Evolutionary conservation across 2,797 vertebrate genomes (phyloP).

Genomic region (Dicrostonyx torquatus): DNA sequence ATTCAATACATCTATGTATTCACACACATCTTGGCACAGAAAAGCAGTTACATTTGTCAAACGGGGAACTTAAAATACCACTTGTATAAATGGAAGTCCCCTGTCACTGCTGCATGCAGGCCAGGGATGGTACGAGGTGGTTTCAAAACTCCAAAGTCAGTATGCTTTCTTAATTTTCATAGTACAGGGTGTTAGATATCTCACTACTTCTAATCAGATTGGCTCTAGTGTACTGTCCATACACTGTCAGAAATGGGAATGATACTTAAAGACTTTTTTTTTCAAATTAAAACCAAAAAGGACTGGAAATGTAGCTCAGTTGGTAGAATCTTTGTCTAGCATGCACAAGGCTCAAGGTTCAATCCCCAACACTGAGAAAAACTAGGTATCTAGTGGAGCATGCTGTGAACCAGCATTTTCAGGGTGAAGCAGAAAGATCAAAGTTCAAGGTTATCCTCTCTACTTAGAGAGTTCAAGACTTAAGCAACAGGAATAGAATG

Average conservation of each 20-base stretch:
- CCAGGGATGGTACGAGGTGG: background rate
- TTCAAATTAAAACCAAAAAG: background rate
- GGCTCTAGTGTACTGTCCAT: background rate
- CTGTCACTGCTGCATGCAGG: background rate
- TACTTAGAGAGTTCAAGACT: background rate
- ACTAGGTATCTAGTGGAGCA: no score
- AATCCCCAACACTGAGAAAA: background rate
- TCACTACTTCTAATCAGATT: background rate
- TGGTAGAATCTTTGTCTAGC: background rate
- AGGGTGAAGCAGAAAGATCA: background rate
- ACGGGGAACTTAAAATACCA: conserved; percentile 19
- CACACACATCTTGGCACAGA: background rate
- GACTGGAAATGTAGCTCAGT: background rate
- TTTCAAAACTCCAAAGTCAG: background rate
- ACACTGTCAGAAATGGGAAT: background rate
- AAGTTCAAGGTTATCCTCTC: background rate
- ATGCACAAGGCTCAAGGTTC: background rate
- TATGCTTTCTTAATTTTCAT: background rate
- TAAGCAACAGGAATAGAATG: background rate
- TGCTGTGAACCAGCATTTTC: background rate
- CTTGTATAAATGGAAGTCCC: background rate
- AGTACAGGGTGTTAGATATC: background rate
- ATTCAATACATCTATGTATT: background rate
- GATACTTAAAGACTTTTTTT: background rate
- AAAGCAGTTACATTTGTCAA: conserved; percentile 10